Evolutionary conservation across 2,113 vertebrate genomes (phyloP), one percentile per base, ranked within the genome.

Genomic region (Oplegnathus fasciatus): DNA sequence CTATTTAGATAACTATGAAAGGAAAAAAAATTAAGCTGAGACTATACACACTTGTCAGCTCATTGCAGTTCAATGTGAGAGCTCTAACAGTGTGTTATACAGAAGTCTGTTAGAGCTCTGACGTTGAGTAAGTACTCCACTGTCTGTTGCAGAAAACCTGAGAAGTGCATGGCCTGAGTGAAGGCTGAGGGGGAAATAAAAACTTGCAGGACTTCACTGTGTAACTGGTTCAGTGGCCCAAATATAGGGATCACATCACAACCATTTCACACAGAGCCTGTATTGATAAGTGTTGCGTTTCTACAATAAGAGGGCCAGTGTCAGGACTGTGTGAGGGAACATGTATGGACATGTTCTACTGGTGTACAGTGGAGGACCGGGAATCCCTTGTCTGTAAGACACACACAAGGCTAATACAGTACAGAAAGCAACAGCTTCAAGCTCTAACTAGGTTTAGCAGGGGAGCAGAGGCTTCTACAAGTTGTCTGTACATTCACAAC

Each of bases 181-280:
- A 70, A 77, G 57, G 55, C 66, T 24, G 57, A 37, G 28, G 30
- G 6, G 60, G 6, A 68, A 69, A 74, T 62, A 34, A 58, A 42
- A 80, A 30, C 50, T 1, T 50, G n/a, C 15, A 61, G 76, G 40
- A 44, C 72, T 57, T 22, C 4, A 18, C 80, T 18, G 62, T 75
- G 55, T 54, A 28, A 26, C 64, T 71, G 80, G 44, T 70, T 62
- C 46, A 40, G 20, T 65, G 74, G 74, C 75, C 44, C 52, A 72
- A 57, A 82, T 28, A 30, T 24, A 24, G 75, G 50, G 32, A 78
- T 85, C 83, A 62, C n/a, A 68, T 80, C 50, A 58, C 80, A 77
- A 66, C 14, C 9, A 22, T 28, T 66, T 81, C 20, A 76, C 68
- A 84, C 55, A 85, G 32, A 74, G 70, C 44, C 28, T 40, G 57